phyloP scores from a whole-genome alignment of 2,113 vertebrate genomes.

The Glaucomys volans region DNA sequence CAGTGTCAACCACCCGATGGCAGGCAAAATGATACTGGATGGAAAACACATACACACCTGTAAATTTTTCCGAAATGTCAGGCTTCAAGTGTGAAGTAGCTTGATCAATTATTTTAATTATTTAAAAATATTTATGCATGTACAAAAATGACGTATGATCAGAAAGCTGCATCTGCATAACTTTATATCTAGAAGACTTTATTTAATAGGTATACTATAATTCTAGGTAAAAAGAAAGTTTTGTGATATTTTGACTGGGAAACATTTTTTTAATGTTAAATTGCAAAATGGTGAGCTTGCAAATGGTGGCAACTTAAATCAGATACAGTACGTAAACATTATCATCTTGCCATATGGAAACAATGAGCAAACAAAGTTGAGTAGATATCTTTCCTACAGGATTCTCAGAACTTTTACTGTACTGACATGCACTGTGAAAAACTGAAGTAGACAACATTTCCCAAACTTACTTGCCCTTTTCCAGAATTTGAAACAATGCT shows the following conservation, averaged over 20 bases:
- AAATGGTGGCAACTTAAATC: background rate
- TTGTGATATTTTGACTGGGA: background rate
- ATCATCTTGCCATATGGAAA: background rate
- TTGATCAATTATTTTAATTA: background rate
- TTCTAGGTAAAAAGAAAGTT: background rate
- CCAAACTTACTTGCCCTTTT: background rate
- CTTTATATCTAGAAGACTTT: conserved; percentile 4
- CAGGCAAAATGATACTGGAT: background rate
- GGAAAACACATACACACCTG: background rate
- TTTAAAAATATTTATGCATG: background rate
- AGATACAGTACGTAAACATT: background rate
- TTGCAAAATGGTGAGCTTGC: background rate
- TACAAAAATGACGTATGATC: background rate
- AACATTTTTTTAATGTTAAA: background rate
- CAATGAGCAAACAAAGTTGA: background rate
- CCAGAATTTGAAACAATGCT: background rate
- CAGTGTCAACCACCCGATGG: background rate
- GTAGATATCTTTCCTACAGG: background rate
- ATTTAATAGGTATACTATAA: background rate
- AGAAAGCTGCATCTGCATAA: background rate
- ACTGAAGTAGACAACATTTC: background rate
- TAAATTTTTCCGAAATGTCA: background rate
- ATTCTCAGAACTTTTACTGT: conserved; percentile 15
- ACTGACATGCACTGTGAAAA: background rate
- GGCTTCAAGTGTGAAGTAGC: background rate